Base-by-base conservation (phyloP, 1,140 invertebrate species). In the Pogonomyrmex barbatus region DNA sequence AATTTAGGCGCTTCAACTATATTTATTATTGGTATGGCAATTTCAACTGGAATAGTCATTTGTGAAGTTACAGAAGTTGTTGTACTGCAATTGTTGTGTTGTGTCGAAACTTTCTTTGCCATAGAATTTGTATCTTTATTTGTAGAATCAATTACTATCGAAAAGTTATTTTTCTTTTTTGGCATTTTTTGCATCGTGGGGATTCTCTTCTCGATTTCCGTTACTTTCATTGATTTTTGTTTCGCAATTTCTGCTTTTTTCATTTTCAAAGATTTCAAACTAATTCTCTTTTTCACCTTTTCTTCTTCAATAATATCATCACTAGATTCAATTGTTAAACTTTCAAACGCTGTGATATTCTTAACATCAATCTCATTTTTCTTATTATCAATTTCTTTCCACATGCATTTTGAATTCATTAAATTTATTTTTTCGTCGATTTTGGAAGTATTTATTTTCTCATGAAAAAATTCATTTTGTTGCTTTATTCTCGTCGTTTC, bases 21-120 rank as follows among this genome's bases (percentile, higher is more conserved):
- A 12, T 91, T 92, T 88, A 92, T 93, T 4, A 76, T 1, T 12
- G 91, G 91, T 33, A 92, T 17, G 0, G 67, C 14, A 6, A 70
- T 4, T 0, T 87, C 89, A 0, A 58, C 30, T 3, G 79, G 70
- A 4, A 76, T 81, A 4, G 84, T 24, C 5, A 63, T 33, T 14
- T 86, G 75, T 0, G 81, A 71, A 5, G 12, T 33, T 10, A 47
- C 54, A 2, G 56, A 54, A 30, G 75, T 78, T 4, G 45, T 50
- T 6, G 58, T 2, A 6, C 10, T 50, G 0, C 77, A 86, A 4
- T 90, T 54, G 4, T 90, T 71, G 0, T 82, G 58, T 10, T 68
- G 86, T 33, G 47, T 10, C 2, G 83, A 78, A 14, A 60, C 17
- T 39, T 58, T 87, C 10, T 91, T 91, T 0, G 81, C 33, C 0